A percentile compares a stretch with the other conserved stretches of the same genome.
These are phyloP conservation scores for Camelus dromedarius DNA, from an alignment of 2,113 vertebrate species.

Conservation along the genomic window DNA sequence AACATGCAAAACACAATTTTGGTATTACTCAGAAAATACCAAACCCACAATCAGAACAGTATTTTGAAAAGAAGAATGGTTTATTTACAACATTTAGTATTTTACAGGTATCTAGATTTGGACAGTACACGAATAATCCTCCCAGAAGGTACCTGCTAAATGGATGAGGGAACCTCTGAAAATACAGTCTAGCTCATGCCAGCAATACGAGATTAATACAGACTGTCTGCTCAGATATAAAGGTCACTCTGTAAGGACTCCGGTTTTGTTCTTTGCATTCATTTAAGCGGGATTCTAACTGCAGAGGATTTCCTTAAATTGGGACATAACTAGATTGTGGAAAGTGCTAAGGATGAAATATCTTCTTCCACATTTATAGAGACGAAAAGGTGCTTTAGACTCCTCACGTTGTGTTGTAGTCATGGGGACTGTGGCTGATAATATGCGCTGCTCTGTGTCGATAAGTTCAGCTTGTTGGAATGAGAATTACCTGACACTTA, in stretches of 20 bases:
- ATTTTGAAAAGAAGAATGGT: slow-evolving; percentile 10
- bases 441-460: slow-evolving; percentile 10
- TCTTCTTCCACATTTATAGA: slow-evolving; percentile 7
- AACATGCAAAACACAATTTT: neutral
- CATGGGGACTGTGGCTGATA: slow-evolving; percentile 17
- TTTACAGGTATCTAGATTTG: slow-evolving; percentile 21
- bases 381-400: slow-evolving; percentile 10
- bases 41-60: neutral
- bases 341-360: slow-evolving; percentile 51
- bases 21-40: neutral
- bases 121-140: neutral
- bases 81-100: slow-evolving; percentile 46
- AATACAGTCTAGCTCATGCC: neutral
- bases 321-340: neutral
- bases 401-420: neutral
- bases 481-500: slow-evolving; percentile 33
- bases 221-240: neutral
- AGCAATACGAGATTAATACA: neutral
- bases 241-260: neutral
- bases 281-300: slow-evolving; percentile 32
- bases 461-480: slow-evolving; percentile 36
- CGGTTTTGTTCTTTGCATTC: slow-evolving; percentile 11
- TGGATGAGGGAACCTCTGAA: neutral
- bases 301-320: slow-evolving; percentile 25
- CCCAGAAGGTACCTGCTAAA: neutral